Evolutionary conservation across 2,113 vertebrate species (phyloP), one percentile per base, ranked within the genome.

Genomic region (Pionites leucogaster): DNA sequence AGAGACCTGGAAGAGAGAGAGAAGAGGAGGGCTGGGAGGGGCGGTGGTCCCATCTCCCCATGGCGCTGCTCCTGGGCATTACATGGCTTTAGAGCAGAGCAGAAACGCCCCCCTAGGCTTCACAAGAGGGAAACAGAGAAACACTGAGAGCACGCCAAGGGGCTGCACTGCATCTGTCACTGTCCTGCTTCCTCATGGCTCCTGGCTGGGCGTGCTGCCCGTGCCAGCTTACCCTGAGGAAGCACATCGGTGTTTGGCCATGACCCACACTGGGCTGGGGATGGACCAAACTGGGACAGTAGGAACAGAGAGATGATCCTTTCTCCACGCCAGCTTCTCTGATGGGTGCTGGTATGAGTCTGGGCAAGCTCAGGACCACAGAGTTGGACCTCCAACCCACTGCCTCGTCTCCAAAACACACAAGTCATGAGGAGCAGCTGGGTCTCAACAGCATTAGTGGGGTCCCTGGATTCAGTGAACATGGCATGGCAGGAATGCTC

Each of bases 1-100:
- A 80, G 67, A 53, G 95, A 91, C 60, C 64, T 74, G 94, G 81
- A 62, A 82, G 76, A 92, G 62, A 97, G 94, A 90, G 68, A 55
- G 47, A 78, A 86, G 27, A 81, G 47, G 72, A 96, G 28, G 86
- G 35, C 16, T 81, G 85, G 77, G 88, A 69, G 0, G 0, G 62
- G 60, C 35, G 44, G 46, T 1, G 31, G 81, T 62, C 33, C 35
- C 2, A 0, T 68, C 4, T 60, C 39, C 37, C 76, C 69, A 13
- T 1, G 13, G 46, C 7, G 13, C 83, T 77, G 31, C 63, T 88
- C 49, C 35, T 47, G 35, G 46, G 44, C 55, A 60, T 11, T 10
- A 1, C 0, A 2, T 2, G 1, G 35, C 31, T 47, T 39, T 1
- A 0, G 6, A 86, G 86, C 4, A 1, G 47, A 76, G 67, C 28